phyloP scores from a whole-genome alignment of 30 jellyfish, hydroid and myxozoan genomes.

The Aurelia aurita region DNA sequence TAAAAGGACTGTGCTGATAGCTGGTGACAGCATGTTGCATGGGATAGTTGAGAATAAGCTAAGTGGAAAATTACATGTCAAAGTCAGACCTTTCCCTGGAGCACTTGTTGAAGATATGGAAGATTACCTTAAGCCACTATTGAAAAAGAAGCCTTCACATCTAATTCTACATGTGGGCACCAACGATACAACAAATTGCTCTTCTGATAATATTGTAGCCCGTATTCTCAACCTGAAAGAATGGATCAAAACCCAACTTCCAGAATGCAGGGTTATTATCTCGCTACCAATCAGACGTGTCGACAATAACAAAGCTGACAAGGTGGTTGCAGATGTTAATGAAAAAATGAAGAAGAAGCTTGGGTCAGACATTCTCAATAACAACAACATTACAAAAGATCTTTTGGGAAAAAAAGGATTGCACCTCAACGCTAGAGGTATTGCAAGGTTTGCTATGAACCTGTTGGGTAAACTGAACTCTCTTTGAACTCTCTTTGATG shows the following conservation, averaged over 20 bases:
- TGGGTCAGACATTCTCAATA: background rate
- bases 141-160: conserved; percentile 18
- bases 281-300: too few relatives aligned
- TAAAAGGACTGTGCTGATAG: too few relatives aligned
- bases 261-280: background rate
- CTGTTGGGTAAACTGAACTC: background rate
- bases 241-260: conserved; percentile 13
- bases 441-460: conserved; percentile 31
- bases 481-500: too few relatives aligned
- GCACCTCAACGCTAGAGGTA: conserved; percentile 25
- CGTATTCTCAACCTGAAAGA: conserved; percentile 9
- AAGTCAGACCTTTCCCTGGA: background rate
- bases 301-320: background rate
- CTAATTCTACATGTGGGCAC: conserved; percentile 28
- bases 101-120: conserved; percentile 10
- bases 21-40: too few relatives aligned
- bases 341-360: conserved; percentile 13
- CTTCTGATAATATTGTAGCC: conserved; percentile 9
- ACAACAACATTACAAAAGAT: conserved; percentile 1
- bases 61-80: too few relatives aligned
- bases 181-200: background rate
- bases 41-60: too few relatives aligned
- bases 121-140: conserved; percentile 26
- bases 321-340: conserved; percentile 4
- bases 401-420: conserved; percentile 20